Conservation (phyloP, 2,888 invertebrate genomes). For the Drosophila demipolita region DNA sequence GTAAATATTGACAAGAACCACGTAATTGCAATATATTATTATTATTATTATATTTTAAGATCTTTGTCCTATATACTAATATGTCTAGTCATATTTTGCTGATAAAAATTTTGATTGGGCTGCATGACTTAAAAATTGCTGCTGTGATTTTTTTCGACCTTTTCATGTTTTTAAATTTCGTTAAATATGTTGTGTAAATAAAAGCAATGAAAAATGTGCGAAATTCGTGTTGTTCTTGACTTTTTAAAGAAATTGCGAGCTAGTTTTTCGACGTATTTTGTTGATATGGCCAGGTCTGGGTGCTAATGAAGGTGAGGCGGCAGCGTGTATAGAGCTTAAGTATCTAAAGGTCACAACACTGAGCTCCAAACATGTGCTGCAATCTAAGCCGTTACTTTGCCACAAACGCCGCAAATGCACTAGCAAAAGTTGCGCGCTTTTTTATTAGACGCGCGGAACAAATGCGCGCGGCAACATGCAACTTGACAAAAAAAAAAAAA, state of each 20-base stretch:
- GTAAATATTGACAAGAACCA: constrained; percentile 30
- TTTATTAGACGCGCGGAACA: constrained; percentile 17
- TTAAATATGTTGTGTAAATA: constrained; percentile 38
- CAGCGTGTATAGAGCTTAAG: constrained; percentile 7
- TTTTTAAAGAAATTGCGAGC: constrained; percentile 45
- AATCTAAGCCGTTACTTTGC: constrained; percentile 24
- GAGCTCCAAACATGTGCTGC: constrained; percentile 30
- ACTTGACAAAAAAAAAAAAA: constrained; percentile 2
- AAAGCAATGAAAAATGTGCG: constrained; percentile 42
- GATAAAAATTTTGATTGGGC: not conserved
- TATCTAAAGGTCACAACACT: constrained; percentile 45
- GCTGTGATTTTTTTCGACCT: not conserved
- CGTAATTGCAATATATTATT: constrained; percentile 30
- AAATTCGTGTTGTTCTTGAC: constrained; percentile 58
- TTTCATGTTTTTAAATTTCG: constrained; percentile 6
- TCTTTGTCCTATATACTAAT: not conserved
- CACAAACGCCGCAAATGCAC: constrained; percentile 22
- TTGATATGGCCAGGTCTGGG: constrained; percentile 35
- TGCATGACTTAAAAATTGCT: not conserved
- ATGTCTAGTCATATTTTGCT: constrained; percentile 16
- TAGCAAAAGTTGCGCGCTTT: constrained; percentile 34
- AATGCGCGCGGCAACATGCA: constrained; percentile 20
- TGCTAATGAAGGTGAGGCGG: constrained; percentile 53
- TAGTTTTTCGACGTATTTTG: constrained; percentile 31
- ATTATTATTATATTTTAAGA: constrained; percentile 9